Percentiles rank a stretch among this genome's conserved stretches.
phyloP scores from a whole-genome alignment of 2,113 vertebrate species.

The Salvelinus sp. region DNA sequence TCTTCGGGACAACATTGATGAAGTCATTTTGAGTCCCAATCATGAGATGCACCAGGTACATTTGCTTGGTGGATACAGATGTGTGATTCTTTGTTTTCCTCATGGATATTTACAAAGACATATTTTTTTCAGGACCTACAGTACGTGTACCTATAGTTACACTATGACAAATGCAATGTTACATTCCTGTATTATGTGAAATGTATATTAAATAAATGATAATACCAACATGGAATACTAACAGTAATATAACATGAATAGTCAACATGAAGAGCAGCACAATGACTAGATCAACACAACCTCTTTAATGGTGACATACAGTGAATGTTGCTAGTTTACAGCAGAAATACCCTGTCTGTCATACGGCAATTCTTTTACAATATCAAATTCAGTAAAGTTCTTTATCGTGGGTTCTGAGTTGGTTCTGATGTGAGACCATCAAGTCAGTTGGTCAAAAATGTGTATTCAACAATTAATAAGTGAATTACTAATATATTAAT shows the following conservation, averaged over 20 bases:
- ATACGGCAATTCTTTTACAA: constrained; percentile 16
- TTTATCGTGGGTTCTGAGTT: constrained; percentile 31
- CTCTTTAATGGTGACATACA: constrained; percentile 21
- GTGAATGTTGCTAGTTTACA: constrained; percentile 38
- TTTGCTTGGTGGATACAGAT: constrained; percentile 29
- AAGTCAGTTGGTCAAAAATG: constrained; percentile 33
- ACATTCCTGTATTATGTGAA: constrained; percentile 46
- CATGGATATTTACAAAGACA: constrained; percentile 63
- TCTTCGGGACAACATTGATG: constrained; percentile 20
- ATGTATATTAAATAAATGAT: constrained; percentile 56
- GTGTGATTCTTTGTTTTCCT: constrained; percentile 33
- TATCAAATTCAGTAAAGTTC: constrained; percentile 31
- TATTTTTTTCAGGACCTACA: constrained; percentile 32
- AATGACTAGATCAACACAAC: constrained; percentile 39
- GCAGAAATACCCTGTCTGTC: constrained; percentile 35
- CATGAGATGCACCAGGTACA: constrained; percentile 38
- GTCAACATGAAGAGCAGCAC: constrained; percentile 59
- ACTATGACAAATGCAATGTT: constrained; percentile 55
- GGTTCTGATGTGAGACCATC: constrained; percentile 38
- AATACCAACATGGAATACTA: constrained; percentile 60
- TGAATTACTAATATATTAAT: constrained; percentile 73
- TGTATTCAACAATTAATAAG: constrained; percentile 41
- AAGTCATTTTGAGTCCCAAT: constrained; percentile 41
- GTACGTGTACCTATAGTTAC: constrained; percentile 27
- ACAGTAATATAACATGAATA: constrained; percentile 57